Evolutionary conservation across 2,888 invertebrate genomes (phyloP), one percentile per base, ranked within the genome.

Genomic region (Oscheius sp.): DNA sequence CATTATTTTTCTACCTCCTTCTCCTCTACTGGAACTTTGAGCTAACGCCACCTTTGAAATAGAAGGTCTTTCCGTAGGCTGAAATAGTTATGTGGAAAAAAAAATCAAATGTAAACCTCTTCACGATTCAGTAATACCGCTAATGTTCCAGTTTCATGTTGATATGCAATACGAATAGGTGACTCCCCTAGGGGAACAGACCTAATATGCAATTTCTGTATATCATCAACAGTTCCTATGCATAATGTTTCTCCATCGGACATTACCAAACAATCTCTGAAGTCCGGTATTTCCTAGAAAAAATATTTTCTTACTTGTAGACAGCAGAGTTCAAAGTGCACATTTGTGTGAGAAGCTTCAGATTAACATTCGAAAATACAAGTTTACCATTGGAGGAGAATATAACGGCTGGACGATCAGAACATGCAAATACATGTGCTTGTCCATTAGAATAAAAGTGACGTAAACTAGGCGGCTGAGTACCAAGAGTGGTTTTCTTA

Each of bases 371-470:
- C 43, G 91, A 90, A 66, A 88, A 86, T 7, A 86, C 80, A 12
- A 88, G 76, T 74, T 88, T 88, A 64, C 90, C 79, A 52, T 76
- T 79, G n/a, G 96, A 78, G 7, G 96, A 97, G 91, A 98, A 99
- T 83, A 99, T 97, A 16, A 99, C 98, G 0, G 98, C 97, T 6
- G 83, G 81, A 21, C 81, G 92, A 90, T 99, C 98, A 0, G 96
- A 97, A 89, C 99, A 99, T 25, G 97, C 99, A 91, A 99, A 99
- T 45, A 99, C 96, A 89, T 97, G 98, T 18, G 94, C 95, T 94
- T 80, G 93, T 9, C 77, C 78, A 41, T 79, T 75, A 18, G 84
- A 76, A 12, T 66, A 92, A 89, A 99, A 98, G 7, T 94, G 94
- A 76, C 93, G 92, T 71, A 99, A 91, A 16, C 94, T 94, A 0